Evolutionary conservation across 2,797 vertebrate species (phyloP).

Genomic region (Pseudomugil tenellus): DNA sequence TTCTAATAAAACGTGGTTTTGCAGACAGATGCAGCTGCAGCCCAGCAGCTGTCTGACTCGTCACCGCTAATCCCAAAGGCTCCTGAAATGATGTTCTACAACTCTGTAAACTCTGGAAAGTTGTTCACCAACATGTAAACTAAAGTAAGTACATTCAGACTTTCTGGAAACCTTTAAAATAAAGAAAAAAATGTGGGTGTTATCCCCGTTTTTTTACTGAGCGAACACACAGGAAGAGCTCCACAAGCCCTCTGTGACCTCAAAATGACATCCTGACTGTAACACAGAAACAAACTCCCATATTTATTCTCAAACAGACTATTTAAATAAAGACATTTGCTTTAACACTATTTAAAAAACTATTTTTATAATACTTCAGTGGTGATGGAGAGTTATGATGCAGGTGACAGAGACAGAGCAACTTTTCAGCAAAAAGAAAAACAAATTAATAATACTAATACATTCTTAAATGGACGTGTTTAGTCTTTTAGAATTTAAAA

Average conservation of each 20-base stretch:
- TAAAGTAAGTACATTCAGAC: conserved; percentile 55
- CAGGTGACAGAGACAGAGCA: conserved; percentile 45
- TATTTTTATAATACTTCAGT: conserved; percentile 63
- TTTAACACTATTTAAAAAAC: conserved; percentile 53
- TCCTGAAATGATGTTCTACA: background rate
- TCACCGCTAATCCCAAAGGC: background rate
- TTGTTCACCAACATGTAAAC: conserved; percentile 22
- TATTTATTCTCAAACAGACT: conserved; percentile 17
- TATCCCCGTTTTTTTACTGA: conserved; percentile 6
- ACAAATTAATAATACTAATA: background rate
- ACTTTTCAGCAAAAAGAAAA: background rate
- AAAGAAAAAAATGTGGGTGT: background rate
- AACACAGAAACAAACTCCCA: conserved; percentile 28
- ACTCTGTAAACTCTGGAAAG: background rate
- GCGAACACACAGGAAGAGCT: background rate
- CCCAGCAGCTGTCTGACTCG: background rate
- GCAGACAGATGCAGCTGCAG: background rate
- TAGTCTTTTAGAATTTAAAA: conserved; percentile 12
- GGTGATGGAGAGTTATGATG: conserved; percentile 45
- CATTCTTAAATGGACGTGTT: background rate
- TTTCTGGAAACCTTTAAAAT: conserved; percentile 23
- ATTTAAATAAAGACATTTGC: conserved; percentile 42
- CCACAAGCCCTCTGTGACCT: background rate
- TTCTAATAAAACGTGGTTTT: conserved; percentile 12
- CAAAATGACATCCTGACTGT: conserved; percentile 24